Conservation (phyloP, 2,888 invertebrate species). For the Nomada fabriciana region DNA sequence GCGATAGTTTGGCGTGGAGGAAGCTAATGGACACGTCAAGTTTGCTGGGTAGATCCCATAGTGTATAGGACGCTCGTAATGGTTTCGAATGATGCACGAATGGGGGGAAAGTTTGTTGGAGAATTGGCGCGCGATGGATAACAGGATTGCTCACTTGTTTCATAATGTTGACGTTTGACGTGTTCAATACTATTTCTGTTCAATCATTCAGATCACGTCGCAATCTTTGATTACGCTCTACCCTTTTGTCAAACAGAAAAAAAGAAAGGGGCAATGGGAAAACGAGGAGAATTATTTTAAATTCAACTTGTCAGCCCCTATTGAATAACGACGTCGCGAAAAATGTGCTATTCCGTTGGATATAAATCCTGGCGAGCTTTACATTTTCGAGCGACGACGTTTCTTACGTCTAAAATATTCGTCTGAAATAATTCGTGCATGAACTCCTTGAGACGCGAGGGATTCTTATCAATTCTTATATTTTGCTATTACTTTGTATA, state of each 20-base stretch:
- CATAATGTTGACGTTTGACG: too few relatives aligned
- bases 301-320: slow-evolving; percentile 22
- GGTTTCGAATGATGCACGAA: too few relatives aligned
- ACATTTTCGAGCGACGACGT: neutral
- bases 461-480: slow-evolving; percentile 2
- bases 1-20: neutral
- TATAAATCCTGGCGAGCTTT: slow-evolving; percentile 35
- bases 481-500: neutral
- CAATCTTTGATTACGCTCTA: slow-evolving; percentile 23
- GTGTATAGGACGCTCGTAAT: too few relatives aligned
- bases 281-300: slow-evolving; percentile 26
- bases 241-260: neutral
- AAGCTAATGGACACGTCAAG: slow-evolving; percentile 19
- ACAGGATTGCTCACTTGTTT: too few relatives aligned
- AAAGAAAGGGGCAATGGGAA: neutral
- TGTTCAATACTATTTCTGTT: too few relatives aligned
- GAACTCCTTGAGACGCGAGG: neutral
- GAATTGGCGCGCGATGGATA: too few relatives aligned
- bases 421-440: slow-evolving; percentile 9
- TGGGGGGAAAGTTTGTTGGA: too few relatives aligned
- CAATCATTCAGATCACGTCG: slow-evolving; percentile 25
- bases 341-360: slow-evolving; percentile 19
- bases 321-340: slow-evolving; percentile 43
- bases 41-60: neutral
- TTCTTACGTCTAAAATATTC: slow-evolving; percentile 45